Conservation (phyloP, 2,888 invertebrate genomes). For the Galerucella pusilla region DNA sequence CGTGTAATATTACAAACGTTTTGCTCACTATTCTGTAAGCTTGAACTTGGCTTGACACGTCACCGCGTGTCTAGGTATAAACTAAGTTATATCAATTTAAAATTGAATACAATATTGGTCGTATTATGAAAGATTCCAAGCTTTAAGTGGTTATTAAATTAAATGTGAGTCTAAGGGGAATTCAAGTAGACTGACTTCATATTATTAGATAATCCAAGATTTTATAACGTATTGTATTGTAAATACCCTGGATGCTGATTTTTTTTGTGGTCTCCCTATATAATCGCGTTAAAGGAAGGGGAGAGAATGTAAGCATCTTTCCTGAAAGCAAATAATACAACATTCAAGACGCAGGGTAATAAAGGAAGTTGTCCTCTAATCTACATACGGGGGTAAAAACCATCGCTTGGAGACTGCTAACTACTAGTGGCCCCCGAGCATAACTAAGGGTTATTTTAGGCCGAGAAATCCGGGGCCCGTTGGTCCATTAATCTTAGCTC, state of each 20-base stretch:
- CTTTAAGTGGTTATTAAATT: too few relatives aligned
- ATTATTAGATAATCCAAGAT: too few relatives aligned
- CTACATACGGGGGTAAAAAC: conserved; percentile 57
- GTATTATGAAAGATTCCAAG: too few relatives aligned
- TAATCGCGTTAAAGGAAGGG: conserved; percentile 19
- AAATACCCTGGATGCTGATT: neutral
- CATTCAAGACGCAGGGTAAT: conserved; percentile 43
- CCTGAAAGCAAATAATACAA: conserved; percentile 43
- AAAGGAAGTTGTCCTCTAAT: conserved; percentile 52
- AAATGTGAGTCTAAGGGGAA: too few relatives aligned
- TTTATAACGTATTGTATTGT: neutral
- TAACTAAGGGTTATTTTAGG: conserved; percentile 64
- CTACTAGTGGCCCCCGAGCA: conserved; percentile 55
- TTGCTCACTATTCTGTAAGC: too few relatives aligned
- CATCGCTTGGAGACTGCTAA: conserved; percentile 49
- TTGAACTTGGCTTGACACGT: too few relatives aligned
- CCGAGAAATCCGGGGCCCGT: conserved; percentile 54
- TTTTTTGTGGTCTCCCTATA: conserved; percentile 24
- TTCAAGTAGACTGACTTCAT: too few relatives aligned
- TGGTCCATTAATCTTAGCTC: conserved; percentile 66
- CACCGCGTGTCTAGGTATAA: too few relatives aligned
- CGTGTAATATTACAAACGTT: too few relatives aligned
- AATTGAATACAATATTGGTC: too few relatives aligned
- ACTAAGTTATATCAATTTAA: too few relatives aligned
- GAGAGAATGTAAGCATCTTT: conserved; percentile 40